Percentiles rank a stretch among this genome's conserved stretches.
Evolutionary conservation across 2,888 invertebrate species (phyloP).

Genomic region (Sarcophaga rosellei): DNA sequence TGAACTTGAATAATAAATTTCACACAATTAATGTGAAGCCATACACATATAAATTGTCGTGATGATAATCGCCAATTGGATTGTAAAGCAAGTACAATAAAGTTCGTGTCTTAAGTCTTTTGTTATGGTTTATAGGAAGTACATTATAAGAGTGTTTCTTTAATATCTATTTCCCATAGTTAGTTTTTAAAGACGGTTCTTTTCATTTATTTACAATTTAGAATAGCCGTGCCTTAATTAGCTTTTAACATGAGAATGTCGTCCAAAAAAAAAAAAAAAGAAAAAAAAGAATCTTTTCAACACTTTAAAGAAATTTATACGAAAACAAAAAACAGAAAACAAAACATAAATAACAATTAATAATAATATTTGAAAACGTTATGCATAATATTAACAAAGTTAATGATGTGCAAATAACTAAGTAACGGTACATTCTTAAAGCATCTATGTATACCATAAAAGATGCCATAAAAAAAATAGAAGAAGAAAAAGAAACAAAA

Average conservation of each 20-base stretch:
- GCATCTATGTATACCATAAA: background rate
- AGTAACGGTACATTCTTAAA: slow-evolving; percentile 5
- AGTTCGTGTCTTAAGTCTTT: slow-evolving; percentile 50
- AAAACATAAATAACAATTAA: background rate
- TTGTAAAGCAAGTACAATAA: background rate
- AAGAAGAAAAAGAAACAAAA: background rate
- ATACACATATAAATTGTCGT: too few species aligned
- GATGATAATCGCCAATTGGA: background rate
- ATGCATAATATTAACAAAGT: background rate
- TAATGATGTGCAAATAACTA: slow-evolving; percentile 31
- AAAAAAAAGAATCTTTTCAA: background rate
- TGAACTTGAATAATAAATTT: slow-evolving; percentile 6
- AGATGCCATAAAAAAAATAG: background rate
- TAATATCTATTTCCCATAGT: slow-evolving; percentile 22
- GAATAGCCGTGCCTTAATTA: slow-evolving; percentile 29
- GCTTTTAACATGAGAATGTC: slow-evolving; percentile 39
- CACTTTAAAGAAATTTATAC: slow-evolving; percentile 7
- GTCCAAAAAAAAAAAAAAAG: background rate
- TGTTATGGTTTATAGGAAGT: slow-evolving; percentile 8
- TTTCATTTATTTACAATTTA: slow-evolving; percentile 25
- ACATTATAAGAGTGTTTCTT: background rate
- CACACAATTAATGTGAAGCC: slow-evolving; percentile 8
- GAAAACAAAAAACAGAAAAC: background rate
- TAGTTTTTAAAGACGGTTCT: slow-evolving; percentile 11
- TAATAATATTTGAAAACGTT: background rate